Evolutionary conservation across 2,797 vertebrate species (phyloP), one percentile per base, ranked within the genome.

Genomic region (Anomalospiza imberbis): DNA sequence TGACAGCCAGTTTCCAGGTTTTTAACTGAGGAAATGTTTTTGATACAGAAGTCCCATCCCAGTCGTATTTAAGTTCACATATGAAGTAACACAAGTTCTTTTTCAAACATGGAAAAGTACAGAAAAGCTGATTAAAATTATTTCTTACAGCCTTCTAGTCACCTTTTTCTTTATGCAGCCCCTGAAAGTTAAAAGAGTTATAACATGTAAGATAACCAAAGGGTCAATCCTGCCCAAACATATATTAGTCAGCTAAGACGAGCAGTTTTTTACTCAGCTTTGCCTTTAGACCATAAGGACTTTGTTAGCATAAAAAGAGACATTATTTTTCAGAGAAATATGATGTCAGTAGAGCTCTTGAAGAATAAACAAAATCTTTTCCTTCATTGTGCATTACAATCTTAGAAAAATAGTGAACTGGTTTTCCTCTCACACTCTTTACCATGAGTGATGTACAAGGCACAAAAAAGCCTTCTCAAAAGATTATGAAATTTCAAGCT

Each of bases 11-110:
- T 81, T 95, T 95, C 89, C 89, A 94, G 58, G 85, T 76, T 95
- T 92, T 90, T 92, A 88, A 75, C 51, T 94, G 68, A 95, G 89
- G 93, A 94, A 96, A 93, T 73, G 32, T 54, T 93, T 89, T 70
- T 88, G 84, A 85, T 95, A 89, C 3, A 79, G 71, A 73, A 73
- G 63, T 84, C 79, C 66, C 85, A 94, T 96, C 79, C 14, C 68
- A 94, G 68, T 40, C 75, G 47, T 45, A 50, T 94, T 85, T 81
- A 83, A 93, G 67, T 95, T 87, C 71, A 76, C 44, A 68, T 32
- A 67, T 12, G 54, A 55, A 81, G n/a, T 65, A 88, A 48, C 1
- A 9, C 11, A 54, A 71, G 14, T 54, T 84, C 26, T 67, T 91
- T 84, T 76, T 89, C 71, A 84, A 93, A 55, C 34, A 54, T 9